Conservation (phyloP, 1,140 invertebrate genomes). For the Dysdera silvatica region DNA sequence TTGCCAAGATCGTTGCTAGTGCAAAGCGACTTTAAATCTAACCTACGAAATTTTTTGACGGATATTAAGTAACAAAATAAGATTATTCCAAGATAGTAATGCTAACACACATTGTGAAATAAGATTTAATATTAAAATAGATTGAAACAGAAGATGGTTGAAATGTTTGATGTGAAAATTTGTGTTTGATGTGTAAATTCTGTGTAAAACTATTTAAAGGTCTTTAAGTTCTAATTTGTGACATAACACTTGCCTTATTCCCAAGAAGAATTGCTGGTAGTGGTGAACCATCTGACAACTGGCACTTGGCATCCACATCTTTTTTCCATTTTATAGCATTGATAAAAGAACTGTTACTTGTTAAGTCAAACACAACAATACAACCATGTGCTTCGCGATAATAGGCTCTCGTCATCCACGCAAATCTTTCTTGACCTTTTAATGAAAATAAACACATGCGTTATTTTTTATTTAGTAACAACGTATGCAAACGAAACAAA, state of each 20-base stretch:
- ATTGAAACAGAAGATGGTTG: no score
- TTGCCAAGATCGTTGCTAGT: no score
- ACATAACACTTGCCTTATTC: slow-evolving; percentile 49
- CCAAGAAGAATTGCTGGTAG: slow-evolving; percentile 54
- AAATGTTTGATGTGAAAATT: neutral
- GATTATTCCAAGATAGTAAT: no score
- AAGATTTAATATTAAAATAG: no score
- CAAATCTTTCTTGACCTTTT: slow-evolving; percentile 54
- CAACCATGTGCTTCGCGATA: slow-evolving; percentile 57
- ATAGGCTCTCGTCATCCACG: slow-evolving; percentile 57
- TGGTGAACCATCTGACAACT: slow-evolving; percentile 48
- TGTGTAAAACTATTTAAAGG: neutral
- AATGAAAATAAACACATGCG: neutral
- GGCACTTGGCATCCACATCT: slow-evolving; percentile 54
- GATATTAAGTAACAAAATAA: no score
- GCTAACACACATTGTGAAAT: no score
- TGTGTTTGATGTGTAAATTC: neutral
- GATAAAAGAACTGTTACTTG: slow-evolving; percentile 51
- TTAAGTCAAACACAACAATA: slow-evolving; percentile 56
- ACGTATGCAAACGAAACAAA: no score
- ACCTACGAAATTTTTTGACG: no score
- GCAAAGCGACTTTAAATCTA: no score
- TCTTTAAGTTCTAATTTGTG: neutral
- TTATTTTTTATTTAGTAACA: neutral
- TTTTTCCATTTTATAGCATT: slow-evolving; percentile 56